Conservation (phyloP, 2,888 invertebrate genomes). For the Spicauda simplicius region DNA sequence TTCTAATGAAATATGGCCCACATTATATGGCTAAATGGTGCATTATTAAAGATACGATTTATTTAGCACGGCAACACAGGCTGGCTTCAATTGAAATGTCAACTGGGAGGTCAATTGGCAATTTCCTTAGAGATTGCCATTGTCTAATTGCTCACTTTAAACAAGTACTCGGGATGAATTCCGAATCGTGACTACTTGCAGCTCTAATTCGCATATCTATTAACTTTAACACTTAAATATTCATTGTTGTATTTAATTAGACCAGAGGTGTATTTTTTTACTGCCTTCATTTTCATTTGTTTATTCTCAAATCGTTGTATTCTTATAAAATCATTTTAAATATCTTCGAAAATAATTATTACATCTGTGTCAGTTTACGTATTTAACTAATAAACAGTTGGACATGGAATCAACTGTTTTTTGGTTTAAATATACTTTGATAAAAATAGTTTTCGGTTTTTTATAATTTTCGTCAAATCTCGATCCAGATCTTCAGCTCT, state of each 20-base stretch:
- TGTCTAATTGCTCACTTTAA: constrained; percentile 68
- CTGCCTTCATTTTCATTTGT: background rate
- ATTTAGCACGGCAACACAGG: constrained; percentile 27
- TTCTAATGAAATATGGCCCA: background rate
- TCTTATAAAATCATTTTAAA: too few species aligned
- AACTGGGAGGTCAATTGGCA: constrained; percentile 79
- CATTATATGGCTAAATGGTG: background rate
- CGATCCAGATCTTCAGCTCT: too few species aligned
- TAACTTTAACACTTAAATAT: background rate
- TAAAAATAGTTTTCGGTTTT: too few species aligned
- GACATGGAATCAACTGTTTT: too few species aligned
- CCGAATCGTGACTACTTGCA: constrained; percentile 52
- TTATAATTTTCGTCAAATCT: too few species aligned
- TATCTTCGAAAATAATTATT: too few species aligned
- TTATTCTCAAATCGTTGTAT: background rate
- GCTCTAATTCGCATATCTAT: background rate
- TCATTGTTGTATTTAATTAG: background rate
- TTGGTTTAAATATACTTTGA: too few species aligned
- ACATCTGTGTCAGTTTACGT: too few species aligned
- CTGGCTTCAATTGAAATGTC: constrained; percentile 70
- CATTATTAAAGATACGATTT: constrained; percentile 11
- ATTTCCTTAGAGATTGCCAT: constrained; percentile 79
- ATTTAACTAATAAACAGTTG: too few species aligned
- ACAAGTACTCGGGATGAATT: constrained; percentile 43
- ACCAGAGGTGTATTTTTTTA: background rate